Conservation (phyloP, 2,113 vertebrate genomes). For the Ameiurus melas region DNA sequence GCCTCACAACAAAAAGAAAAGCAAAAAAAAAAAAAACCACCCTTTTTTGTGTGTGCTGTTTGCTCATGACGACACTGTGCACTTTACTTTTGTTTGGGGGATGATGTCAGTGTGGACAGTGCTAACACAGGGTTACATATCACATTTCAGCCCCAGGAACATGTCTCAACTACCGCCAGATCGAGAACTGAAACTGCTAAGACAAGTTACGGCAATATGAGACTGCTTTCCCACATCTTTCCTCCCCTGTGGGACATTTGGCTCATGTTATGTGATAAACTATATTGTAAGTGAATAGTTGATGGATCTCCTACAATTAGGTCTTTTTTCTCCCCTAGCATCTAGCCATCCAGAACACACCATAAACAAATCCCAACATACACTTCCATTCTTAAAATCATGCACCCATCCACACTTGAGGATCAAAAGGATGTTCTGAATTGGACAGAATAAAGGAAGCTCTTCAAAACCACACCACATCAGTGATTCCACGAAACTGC, state of each 20-base stretch:
- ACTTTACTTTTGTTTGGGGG: slow-evolving; percentile 60
- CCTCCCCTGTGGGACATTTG: background rate
- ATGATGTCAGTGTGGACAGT: slow-evolving; percentile 56
- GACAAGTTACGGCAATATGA: slow-evolving; percentile 52
- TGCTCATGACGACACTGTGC: slow-evolving; percentile 52
- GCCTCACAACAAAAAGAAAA: background rate
- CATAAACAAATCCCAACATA: slow-evolving; percentile 33
- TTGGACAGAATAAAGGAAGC: slow-evolving; percentile 24
- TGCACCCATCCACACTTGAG: background rate
- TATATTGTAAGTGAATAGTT: background rate
- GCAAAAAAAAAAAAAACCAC: background rate
- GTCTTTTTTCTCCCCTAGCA: slow-evolving; percentile 12
- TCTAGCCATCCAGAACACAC: slow-evolving; percentile 25
- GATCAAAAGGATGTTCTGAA: slow-evolving; percentile 28
- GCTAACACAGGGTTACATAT: slow-evolving; percentile 56
- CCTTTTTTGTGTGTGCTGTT: background rate
- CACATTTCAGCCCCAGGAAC: slow-evolving; percentile 60
- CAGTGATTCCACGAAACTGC: slow-evolving; percentile 5
- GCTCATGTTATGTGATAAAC: slow-evolving; percentile 49
- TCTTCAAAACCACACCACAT: slow-evolving; percentile 27
- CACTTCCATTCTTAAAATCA: slow-evolving; percentile 4
- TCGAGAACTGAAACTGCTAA: slow-evolving; percentile 54
- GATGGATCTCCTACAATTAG: slow-evolving; percentile 39
- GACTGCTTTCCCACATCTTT: background rate
- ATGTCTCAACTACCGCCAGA: slow-evolving; percentile 53